Evolutionary conservation across 2,797 vertebrate genomes (phyloP), one percentile per base, ranked within the genome.

Genomic region (Spheniscus humboldti): DNA sequence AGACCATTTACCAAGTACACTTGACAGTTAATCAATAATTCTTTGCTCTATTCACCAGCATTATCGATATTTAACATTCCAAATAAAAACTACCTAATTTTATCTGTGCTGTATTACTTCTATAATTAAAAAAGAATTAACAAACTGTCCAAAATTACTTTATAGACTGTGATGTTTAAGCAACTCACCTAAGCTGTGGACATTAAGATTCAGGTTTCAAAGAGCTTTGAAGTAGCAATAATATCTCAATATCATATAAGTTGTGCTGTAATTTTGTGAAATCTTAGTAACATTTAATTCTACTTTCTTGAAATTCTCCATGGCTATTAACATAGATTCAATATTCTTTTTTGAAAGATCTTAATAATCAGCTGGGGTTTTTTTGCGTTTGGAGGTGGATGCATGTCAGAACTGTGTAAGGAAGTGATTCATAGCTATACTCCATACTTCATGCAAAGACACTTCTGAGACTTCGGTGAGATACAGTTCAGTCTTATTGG

Each of bases 1-100:
- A 83, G 73, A 59, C 33, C 57, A 73, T 89, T 94, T 95, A 84
- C 56, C 62, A 92, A 86, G n/a, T 48, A 35, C 7, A 12, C 41
- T 18, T 91, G 91, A 78, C 88, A 97, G 80, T 43, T 85, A 82
- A 91, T 97, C 92, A 75, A 88, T 94, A 75, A 77, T 77, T 27
- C 66, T 92, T 84, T 92, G 27, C n/a, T 82, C 63, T 93, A 0
- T 83, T 95, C 71, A 20, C 73, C 43, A 80, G 28, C 14, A 14
- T 84, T 93, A 95, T 67, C 1, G 7, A 67, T 93, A 95, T 93
- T 96, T 92, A 92, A 87, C 72, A 76, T 91, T 74, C 45, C 37
- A 84, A 20, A 79, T 81, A 85, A 87, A 85, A 73, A 6, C 25
- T 16, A 11, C 39, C 27, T 55, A 18, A 76, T 88, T 78, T 87